A percentile compares a stretch with the other conserved stretches of the same genome.
Evolutionary conservation across 2,888 invertebrate species (phyloP).

Genomic region (Ichneumon xanthorius): DNA sequence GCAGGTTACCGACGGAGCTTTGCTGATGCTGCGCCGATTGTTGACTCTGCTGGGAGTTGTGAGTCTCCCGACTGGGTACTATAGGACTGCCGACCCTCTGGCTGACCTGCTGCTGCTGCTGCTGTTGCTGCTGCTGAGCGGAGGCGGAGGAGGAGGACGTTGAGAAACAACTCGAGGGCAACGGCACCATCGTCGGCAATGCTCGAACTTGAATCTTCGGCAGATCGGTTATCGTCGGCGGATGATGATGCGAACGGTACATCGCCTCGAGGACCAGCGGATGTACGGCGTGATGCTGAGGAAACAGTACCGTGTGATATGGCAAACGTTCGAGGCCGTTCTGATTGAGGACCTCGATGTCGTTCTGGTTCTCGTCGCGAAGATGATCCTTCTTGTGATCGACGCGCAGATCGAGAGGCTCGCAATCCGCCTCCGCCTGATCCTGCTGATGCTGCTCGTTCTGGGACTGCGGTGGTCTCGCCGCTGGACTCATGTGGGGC

Average conservation of each 20-base stretch:
- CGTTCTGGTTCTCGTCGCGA: constrained; percentile 95
- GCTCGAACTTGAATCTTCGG: constrained; percentile 86
- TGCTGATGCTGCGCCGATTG: constrained; percentile 71
- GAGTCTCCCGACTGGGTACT: constrained; percentile 76
- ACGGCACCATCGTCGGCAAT: constrained; percentile 83
- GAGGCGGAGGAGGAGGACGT: constrained; percentile 79
- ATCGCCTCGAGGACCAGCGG: constrained; percentile 91
- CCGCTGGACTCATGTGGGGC: constrained; percentile 87
- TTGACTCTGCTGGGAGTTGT: constrained; percentile 69
- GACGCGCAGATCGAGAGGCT: constrained; percentile 95
- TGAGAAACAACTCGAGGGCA: constrained; percentile 83
- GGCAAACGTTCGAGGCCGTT: constrained; percentile 78
- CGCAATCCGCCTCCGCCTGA: constrained; percentile 86
- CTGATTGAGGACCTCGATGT: constrained; percentile 86
- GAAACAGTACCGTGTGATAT: constrained; percentile 82
- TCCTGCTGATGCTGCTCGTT: constrained; percentile 81
- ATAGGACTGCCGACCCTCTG: constrained; percentile 86
- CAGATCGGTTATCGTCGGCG: constrained; percentile 87
- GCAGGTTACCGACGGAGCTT: constrained; percentile 68
- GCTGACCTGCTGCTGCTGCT: constrained; percentile 84
- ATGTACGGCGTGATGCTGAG: constrained; percentile 86
- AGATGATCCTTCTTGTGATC: constrained; percentile 92
- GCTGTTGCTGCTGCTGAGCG: constrained; percentile 79
- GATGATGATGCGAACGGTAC: constrained; percentile 86
- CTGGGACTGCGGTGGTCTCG: constrained; percentile 86